These are phyloP conservation scores for Lomographa bimaculata DNA, from an alignment of 2,888 invertebrate species.

Conservation along the genomic window DNA sequence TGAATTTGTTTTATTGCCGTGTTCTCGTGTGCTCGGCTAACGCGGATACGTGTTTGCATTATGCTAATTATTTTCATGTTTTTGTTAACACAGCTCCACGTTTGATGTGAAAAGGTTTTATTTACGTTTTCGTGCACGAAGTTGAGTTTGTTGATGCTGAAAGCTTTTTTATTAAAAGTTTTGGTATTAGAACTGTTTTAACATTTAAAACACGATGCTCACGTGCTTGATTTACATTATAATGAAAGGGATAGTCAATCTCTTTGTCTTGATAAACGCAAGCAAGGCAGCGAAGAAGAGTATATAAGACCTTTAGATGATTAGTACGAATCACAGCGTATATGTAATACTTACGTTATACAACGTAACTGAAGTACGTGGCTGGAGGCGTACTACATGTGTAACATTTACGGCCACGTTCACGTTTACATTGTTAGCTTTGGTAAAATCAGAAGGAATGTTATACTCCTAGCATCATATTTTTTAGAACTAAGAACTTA, in stretches of 20 bases:
- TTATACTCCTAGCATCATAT: too few relatives aligned
- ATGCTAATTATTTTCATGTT: slow-evolving; percentile 26
- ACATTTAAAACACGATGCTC: too few relatives aligned
- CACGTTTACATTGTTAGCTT: neutral
- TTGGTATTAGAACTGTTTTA: too few relatives aligned
- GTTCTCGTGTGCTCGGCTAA: slow-evolving; percentile 27
- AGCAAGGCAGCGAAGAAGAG: too few relatives aligned
- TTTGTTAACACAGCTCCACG: slow-evolving; percentile 11
- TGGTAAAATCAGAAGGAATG: too few relatives aligned
- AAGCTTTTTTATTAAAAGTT: too few relatives aligned
- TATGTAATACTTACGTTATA: neutral
- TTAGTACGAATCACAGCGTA: too few relatives aligned
- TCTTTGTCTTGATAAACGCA: too few relatives aligned
- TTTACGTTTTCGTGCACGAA: slow-evolving; percentile 2
- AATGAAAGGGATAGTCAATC: too few relatives aligned
- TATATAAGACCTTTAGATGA: too few relatives aligned
- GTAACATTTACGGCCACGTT: slow-evolving; percentile 9
- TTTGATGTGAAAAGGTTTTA: slow-evolving; percentile 11
- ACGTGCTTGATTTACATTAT: too few relatives aligned
- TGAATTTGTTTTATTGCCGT: slow-evolving; percentile 32
- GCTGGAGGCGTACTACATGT: slow-evolving; percentile 5
- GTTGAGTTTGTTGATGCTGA: neutral
- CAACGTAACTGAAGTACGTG: neutral
- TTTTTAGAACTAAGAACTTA: too few relatives aligned
- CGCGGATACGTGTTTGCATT: slow-evolving; percentile 25